These are phyloP conservation scores for Portevinia maculata DNA, from an alignment of 2,888 invertebrate species.

Conservation along the genomic window DNA sequence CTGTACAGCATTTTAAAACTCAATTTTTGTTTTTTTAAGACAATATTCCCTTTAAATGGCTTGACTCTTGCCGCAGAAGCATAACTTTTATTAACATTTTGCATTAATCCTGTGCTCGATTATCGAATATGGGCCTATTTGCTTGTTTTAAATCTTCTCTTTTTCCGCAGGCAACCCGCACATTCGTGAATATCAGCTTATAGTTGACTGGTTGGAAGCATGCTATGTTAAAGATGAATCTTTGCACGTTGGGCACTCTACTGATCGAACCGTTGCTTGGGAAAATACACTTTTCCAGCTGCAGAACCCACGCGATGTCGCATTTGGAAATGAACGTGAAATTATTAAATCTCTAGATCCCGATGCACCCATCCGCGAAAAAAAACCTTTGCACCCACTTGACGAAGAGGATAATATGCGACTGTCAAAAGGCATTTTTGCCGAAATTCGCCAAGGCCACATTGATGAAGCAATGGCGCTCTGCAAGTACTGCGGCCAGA, in stretches of 20 bases:
- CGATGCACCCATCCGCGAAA: constrained; percentile 93
- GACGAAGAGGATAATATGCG: constrained; percentile 91
- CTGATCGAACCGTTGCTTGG: constrained; percentile 93
- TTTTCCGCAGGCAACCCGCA: constrained; percentile 84
- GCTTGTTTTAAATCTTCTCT: too few species aligned
- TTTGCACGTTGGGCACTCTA: constrained; percentile 87
- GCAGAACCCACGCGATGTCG: constrained; percentile 84
- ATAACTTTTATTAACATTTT: background rate
- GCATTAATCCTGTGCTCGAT: background rate
- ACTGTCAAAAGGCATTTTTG: constrained; percentile 85
- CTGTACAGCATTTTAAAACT: too few species aligned
- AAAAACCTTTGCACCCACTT: constrained; percentile 91
- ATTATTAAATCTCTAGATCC: constrained; percentile 91
- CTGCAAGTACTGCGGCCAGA: constrained; percentile 93
- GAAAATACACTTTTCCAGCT: constrained; percentile 94
- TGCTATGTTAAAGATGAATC: constrained; percentile 86
- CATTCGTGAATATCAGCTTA: constrained; percentile 89
- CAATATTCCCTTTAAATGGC: too few species aligned
- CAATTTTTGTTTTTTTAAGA: too few species aligned
- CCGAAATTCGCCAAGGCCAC: constrained; percentile 92
- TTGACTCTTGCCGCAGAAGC: too few species aligned
- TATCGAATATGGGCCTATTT: background rate
- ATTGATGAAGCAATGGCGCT: constrained; percentile 92
- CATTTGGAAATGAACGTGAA: constrained; percentile 85
- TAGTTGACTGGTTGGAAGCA: constrained; percentile 96